phyloP scores from a whole-genome alignment of 2,888 invertebrate genomes.

The Drosophila prostipennis region DNA sequence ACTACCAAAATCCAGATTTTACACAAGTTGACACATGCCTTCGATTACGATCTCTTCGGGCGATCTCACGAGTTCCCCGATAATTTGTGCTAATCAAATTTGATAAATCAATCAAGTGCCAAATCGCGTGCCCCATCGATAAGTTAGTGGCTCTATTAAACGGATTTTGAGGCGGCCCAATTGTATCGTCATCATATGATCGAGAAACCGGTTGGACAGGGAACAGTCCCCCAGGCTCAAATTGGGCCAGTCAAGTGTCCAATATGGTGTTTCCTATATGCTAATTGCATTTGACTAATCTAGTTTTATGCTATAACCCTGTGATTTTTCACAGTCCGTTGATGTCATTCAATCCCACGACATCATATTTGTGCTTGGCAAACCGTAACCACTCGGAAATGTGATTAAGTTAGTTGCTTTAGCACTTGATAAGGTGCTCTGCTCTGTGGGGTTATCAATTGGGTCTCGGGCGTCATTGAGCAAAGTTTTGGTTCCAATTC shows the following conservation, averaged over 20 bases:
- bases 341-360: slow-evolving; percentile 43
- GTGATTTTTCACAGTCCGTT: slow-evolving; percentile 41
- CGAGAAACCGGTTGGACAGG: slow-evolving; percentile 3
- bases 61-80: slow-evolving; percentile 28
- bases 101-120: slow-evolving; percentile 40
- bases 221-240: not conserved
- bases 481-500: slow-evolving; percentile 21
- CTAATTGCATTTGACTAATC: slow-evolving; percentile 4
- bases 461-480: slow-evolving; percentile 27
- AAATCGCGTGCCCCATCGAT: slow-evolving; percentile 21
- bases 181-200: slow-evolving; percentile 25
- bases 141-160: slow-evolving; percentile 24
- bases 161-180: slow-evolving; percentile 2
- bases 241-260: slow-evolving; percentile 13
- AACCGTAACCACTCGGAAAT: slow-evolving; percentile 24
- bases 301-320: slow-evolving; percentile 11
- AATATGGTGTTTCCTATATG: slow-evolving; percentile 9
- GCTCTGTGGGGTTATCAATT: slow-evolving; percentile 31
- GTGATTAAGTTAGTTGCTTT: slow-evolving; percentile 12
- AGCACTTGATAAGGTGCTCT: slow-evolving; percentile 27
- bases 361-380: slow-evolving; percentile 38
- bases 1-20: slow-evolving; percentile 7
- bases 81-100: slow-evolving; percentile 57
- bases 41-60: slow-evolving; percentile 31
- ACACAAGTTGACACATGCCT: slow-evolving; percentile 41